Evolutionary conservation across 2,113 vertebrate species (phyloP), one percentile per base, ranked within the genome.

Genomic region (Bubo scandiacus): DNA sequence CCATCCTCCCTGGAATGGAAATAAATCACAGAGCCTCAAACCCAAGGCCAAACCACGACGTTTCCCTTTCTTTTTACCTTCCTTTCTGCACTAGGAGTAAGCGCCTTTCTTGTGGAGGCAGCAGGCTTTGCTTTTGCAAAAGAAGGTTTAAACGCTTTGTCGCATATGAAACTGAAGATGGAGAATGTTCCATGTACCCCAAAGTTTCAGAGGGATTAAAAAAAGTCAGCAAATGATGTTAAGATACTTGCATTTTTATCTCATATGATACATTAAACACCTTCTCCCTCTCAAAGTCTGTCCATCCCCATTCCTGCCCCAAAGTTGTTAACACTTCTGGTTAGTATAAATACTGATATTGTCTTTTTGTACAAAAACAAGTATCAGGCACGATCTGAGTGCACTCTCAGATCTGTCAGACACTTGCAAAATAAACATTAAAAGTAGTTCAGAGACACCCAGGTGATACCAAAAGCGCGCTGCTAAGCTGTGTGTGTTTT

Each of bases 111-210:
- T n/a, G 78, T n/a, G 54, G 59, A 34, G 26, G 36, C 26, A 17
- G 51, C 45, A 26, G 32, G 70, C 4, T 59, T 45, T 51, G 65
- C n/a, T 71, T 32, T 10, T n/a, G 61, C 7, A 38, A 25, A 4
- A 54, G 62, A 3, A 51, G 12, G 2, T 19, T 67, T 1, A 18
- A 62, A 2, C 13, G 0, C 61, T 62, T 42, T 15, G 34, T 23
- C 29, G 11, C 0, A 0, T 2, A 0, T 1, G 5, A 12, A 34
- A 11, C 16, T 7, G 47, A 51, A 26, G 62, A 9, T 19, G 49
- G 29, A 11, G 58, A 30, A 18, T 18, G 67, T 55, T 49, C 36
- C 26, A 0, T 10, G 2, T 2, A 4, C 2, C 8, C 9, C 6
- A 4, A 2, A 14, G 30, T 16, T 23, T 42, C 55, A 67, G 43